Percentiles rank a stretch among this genome's conserved stretches.
Evolutionary conservation across 2,797 vertebrate genomes (phyloP).

Genomic region (Crotalus adamanteus): DNA sequence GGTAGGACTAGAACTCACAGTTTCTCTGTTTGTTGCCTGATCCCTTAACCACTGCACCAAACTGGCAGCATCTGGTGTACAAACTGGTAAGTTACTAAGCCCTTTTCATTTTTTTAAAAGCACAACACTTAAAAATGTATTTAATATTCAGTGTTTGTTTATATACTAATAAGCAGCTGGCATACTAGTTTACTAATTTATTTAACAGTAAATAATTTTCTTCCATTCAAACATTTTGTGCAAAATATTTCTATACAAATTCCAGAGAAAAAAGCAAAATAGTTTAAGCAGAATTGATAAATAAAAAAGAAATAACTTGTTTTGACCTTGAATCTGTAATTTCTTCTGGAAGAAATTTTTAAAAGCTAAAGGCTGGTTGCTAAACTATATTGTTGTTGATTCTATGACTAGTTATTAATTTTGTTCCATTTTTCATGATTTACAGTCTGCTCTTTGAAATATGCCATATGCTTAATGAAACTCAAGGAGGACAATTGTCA

Average conservation of each 20-base stretch:
- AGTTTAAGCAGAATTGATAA: conserved; percentile 15
- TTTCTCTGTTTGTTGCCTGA: not conserved
- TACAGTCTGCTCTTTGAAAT: conserved; percentile 93
- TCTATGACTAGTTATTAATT: conserved; percentile 89
- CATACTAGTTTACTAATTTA: conserved; percentile 19
- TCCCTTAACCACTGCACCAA: not conserved
- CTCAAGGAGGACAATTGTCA: conserved; percentile 91
- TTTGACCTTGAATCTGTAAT: conserved; percentile 81
- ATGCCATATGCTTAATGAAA: conserved; percentile 93
- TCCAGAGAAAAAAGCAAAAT: conserved; percentile 18
- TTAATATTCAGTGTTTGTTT: not conserved
- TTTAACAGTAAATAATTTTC: conserved; percentile 30
- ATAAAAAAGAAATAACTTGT: conserved; percentile 71
- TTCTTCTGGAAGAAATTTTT: conserved; percentile 70
- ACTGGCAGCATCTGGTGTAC: no score
- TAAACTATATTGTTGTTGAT: conserved; percentile 86
- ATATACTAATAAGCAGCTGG: not conserved
- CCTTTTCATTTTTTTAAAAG: not conserved
- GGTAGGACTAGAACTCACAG: not conserved
- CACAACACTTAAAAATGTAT: not conserved
- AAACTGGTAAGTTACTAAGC: not conserved
- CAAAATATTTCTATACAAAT: conserved; percentile 33
- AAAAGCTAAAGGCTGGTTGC: conserved; percentile 79
- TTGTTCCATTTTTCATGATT: conserved; percentile 87
- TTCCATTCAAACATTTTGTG: conserved; percentile 39